Evolutionary conservation across 2,888 invertebrate species (phyloP).

Genomic region (Chaetoderma sp.): DNA sequence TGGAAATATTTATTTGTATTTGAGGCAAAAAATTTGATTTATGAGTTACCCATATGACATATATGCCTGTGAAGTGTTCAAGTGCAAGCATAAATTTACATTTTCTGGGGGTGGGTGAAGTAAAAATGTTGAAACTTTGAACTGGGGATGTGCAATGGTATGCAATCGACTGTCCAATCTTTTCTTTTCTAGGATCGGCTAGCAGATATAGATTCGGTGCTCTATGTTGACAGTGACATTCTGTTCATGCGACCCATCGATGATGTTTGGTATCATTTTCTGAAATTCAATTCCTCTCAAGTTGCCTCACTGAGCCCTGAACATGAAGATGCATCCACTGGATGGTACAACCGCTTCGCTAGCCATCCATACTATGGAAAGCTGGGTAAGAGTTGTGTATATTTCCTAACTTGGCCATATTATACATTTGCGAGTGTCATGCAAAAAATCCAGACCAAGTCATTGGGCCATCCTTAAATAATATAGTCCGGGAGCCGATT

Average conservation of each 20-base stretch:
- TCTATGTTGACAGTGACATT: conserved; percentile 94
- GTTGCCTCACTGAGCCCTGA: conserved; percentile 90
- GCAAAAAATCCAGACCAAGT: too few species aligned
- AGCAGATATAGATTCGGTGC: conserved; percentile 82
- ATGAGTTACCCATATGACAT: too few species aligned
- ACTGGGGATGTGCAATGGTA: too few species aligned
- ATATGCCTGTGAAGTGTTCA: too few species aligned
- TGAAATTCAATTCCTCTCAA: conserved; percentile 84
- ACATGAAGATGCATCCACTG: conserved; percentile 89
- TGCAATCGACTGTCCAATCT: too few species aligned
- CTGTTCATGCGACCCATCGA: conserved; percentile 87
- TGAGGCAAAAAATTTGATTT: too few species aligned
- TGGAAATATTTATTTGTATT: too few species aligned
- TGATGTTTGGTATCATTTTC: conserved; percentile 86
- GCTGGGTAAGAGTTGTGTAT: conserved; percentile 80
- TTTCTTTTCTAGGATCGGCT: conserved; percentile 78
- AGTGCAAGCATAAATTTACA: too few species aligned
- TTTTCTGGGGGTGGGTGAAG: neutral
- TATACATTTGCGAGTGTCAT: too few species aligned
- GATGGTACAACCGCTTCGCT: conserved; percentile 96
- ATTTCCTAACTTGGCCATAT: too few species aligned
- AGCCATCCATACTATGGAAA: conserved; percentile 93
- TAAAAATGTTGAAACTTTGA: neutral
- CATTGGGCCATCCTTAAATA: too few species aligned
- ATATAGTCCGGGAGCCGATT: too few species aligned